Percentiles rank a stretch among this genome's conserved stretches.
These are phyloP conservation scores for Rhopalosiphum padi DNA, from an alignment of 1,140 invertebrate species.

Conservation along the genomic window DNA sequence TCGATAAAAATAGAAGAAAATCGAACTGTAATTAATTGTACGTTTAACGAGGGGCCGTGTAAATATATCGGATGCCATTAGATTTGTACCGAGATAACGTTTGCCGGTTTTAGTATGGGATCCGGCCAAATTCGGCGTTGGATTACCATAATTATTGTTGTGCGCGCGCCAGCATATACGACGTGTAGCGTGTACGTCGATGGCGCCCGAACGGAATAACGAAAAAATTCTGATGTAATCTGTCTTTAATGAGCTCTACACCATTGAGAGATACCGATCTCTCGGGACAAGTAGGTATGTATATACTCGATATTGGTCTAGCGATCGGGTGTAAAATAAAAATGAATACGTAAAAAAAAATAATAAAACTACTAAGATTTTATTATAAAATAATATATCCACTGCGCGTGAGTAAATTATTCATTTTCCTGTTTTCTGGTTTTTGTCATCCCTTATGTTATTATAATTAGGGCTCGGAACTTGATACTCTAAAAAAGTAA, in stretches of 20 bases:
- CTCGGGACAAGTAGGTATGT: neutral
- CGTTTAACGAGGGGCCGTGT: constrained; percentile 47
- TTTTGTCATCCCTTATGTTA: neutral
- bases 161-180: neutral
- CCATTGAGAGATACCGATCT: constrained; percentile 30
- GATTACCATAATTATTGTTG: constrained; percentile 54
- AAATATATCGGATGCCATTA: constrained; percentile 43
- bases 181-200: neutral
- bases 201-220: constrained; percentile 18
- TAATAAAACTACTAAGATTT: neutral
- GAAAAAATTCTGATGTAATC: constrained; percentile 41
- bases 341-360: neutral
- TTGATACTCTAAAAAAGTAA: no score
- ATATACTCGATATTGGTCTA: neutral
- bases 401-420: neutral
- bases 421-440: neutral
- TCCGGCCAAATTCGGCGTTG: constrained; percentile 41
- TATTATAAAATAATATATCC: neutral
- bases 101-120: constrained; percentile 7
- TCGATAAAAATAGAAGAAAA: neutral
- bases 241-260: constrained; percentile 47
- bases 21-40: constrained; percentile 54
- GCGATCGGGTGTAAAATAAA: neutral
- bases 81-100: constrained; percentile 45
- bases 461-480: neutral